phyloP scores from a whole-genome alignment of 2,113 vertebrate genomes.

The Phainopepla nitens region DNA sequence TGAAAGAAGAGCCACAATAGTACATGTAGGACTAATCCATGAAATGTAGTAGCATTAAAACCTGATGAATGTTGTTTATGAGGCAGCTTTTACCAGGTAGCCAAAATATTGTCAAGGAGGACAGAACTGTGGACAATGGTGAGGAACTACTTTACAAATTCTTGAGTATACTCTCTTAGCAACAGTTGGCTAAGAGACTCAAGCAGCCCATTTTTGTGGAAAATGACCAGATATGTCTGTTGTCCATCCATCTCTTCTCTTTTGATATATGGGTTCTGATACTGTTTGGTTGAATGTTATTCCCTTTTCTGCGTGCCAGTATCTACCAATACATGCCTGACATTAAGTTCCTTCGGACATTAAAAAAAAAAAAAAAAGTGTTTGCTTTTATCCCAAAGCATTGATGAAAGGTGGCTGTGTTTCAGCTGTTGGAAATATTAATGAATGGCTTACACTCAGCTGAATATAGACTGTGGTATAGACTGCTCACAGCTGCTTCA shows the following conservation, averaged over 20 bases:
- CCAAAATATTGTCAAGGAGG: background rate
- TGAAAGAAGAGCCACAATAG: background rate
- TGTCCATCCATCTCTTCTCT: background rate
- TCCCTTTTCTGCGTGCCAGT: background rate
- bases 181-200: background rate
- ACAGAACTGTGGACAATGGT: background rate
- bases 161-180: background rate
- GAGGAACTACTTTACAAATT: background rate
- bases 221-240: background rate
- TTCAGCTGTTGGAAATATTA: slow-evolving; percentile 46
- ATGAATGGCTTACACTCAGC: background rate
- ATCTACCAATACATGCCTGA: background rate
- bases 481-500: slow-evolving; percentile 5
- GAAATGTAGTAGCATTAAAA: background rate
- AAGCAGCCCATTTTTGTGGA: background rate
- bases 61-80: background rate
- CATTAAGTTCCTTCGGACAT: background rate
- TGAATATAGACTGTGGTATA: background rate
- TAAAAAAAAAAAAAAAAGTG: background rate
- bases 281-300: background rate
- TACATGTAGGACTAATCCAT: background rate
- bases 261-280: background rate
- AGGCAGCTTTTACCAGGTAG: background rate
- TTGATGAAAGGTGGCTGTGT: background rate
- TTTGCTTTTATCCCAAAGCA: background rate